Evolutionary conservation across 2,113 vertebrate species (phyloP).

Genomic region (Otocyon megalotis): DNA sequence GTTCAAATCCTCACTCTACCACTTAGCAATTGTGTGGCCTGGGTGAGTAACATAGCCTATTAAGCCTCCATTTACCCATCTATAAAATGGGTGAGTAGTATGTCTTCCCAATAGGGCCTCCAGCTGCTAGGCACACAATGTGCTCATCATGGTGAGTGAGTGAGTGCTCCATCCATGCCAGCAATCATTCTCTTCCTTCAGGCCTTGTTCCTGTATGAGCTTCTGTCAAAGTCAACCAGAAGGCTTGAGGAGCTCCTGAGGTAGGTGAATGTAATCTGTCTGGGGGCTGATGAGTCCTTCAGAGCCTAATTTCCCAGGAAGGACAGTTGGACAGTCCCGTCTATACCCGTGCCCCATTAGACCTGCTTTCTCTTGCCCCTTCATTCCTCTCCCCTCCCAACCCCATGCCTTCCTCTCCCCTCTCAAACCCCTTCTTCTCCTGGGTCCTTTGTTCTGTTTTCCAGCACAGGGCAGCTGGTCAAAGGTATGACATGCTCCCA

Average conservation of each 20-base stretch:
- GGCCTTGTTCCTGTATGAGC: slow-evolving; percentile 89
- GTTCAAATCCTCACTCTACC: background rate
- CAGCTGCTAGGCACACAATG: fast-evolving
- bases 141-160: fast-evolving
- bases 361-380: background rate
- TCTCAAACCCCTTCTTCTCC: background rate
- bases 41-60: too few relatives aligned
- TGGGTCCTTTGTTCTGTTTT: background rate
- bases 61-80: background rate
- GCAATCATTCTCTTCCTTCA: slow-evolving; percentile 76
- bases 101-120: background rate
- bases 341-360: too few relatives aligned
- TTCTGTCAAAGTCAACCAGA: slow-evolving; percentile 80
- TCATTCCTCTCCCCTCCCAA: background rate
- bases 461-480: slow-evolving; percentile 87
- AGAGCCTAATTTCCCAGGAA: background rate
- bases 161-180: too few relatives aligned
- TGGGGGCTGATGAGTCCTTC: background rate
- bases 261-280: slow-evolving; percentile 74
- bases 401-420: too few relatives aligned
- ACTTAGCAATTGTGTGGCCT: background rate
- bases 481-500: slow-evolving; percentile 88
- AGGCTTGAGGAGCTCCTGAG: slow-evolving; percentile 84
- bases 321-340: fast-evolving
- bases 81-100: background rate